A percentile compares a stretch with the other conserved stretches of the same genome.
Conservation (phyloP, 1,140 invertebrate species). For the Zaprionus taronus region DNA sequence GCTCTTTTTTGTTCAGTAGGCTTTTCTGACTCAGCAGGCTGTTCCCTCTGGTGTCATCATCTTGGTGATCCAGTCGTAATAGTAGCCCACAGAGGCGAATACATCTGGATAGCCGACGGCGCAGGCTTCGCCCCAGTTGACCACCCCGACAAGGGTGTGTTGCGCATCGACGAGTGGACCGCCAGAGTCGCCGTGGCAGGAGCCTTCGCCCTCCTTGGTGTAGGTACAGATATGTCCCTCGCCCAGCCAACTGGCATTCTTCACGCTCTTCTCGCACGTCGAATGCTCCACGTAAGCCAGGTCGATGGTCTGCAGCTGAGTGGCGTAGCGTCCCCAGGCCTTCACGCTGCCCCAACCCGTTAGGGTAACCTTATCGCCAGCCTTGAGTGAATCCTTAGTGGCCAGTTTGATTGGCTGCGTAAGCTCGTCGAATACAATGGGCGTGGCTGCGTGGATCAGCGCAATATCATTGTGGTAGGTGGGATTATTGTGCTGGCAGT, state of each 20-base stretch:
- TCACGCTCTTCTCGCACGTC: constrained; percentile 53
- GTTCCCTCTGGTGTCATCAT: constrained; percentile 45
- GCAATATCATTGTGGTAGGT: constrained; percentile 85
- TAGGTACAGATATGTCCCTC: constrained; percentile 86
- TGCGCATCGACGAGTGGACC: constrained; percentile 83
- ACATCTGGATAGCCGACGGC: constrained; percentile 86
- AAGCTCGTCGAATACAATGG: constrained; percentile 83
- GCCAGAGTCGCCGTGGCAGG: constrained; percentile 86
- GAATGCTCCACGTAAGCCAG: constrained; percentile 56
- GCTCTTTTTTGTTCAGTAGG: no score
- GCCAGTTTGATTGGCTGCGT: constrained; percentile 83
- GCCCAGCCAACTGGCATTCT: constrained; percentile 59
- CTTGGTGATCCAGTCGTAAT: constrained; percentile 75
- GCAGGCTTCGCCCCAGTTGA: constrained; percentile 86
- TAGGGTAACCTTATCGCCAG: constrained; percentile 79
- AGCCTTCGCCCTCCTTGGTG: constrained; percentile 86
- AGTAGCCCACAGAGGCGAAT: constrained; percentile 84
- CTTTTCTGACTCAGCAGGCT: constrained; percentile 57
- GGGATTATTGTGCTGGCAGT: constrained; percentile 74
- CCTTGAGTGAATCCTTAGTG: constrained; percentile 37
- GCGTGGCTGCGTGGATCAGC: constrained; percentile 80
- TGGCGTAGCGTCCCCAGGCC: constrained; percentile 67
- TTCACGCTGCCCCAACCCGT: constrained; percentile 86
- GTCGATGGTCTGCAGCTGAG: constrained; percentile 72
- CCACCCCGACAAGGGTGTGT: constrained; percentile 81